Evolutionary conservation across 1,140 invertebrate genomes (phyloP).

Genomic region (Pogonognathellus flavescens): DNA sequence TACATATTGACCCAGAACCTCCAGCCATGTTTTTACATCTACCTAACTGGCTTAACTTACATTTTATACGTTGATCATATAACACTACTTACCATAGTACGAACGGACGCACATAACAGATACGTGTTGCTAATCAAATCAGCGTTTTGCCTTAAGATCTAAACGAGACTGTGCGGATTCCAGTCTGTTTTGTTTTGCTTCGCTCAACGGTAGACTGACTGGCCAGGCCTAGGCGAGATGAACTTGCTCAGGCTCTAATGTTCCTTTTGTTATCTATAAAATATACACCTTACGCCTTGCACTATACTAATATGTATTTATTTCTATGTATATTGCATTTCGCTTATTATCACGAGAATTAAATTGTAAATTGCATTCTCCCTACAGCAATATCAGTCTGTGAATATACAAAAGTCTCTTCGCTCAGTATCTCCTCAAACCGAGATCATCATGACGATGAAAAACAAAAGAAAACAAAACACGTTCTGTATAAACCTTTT

Average conservation of each 20-base stretch:
- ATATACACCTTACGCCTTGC: neutral
- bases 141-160: constrained; percentile 16
- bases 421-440: neutral
- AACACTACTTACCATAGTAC: too few relatives aligned
- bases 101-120: neutral
- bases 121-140: constrained; percentile 44
- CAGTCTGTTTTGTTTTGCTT: constrained; percentile 23
- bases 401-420: neutral
- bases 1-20: constrained; percentile 49
- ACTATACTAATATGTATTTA: neutral
- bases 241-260: neutral
- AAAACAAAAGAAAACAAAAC: constrained; percentile 2
- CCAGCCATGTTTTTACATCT: constrained; percentile 18
- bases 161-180: neutral
- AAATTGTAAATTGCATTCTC: constrained; percentile 22
- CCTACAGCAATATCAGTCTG: constrained; percentile 34
- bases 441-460: neutral
- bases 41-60: too few relatives aligned
- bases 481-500: neutral
- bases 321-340: constrained; percentile 4
- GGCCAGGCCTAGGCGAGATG: neutral
- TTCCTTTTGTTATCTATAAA: neutral
- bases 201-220: neutral
- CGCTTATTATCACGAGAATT: constrained; percentile 28
- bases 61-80: too few relatives aligned